Evolutionary conservation across 2,888 invertebrate species (phyloP).

Genomic region (Laothoe populi): DNA sequence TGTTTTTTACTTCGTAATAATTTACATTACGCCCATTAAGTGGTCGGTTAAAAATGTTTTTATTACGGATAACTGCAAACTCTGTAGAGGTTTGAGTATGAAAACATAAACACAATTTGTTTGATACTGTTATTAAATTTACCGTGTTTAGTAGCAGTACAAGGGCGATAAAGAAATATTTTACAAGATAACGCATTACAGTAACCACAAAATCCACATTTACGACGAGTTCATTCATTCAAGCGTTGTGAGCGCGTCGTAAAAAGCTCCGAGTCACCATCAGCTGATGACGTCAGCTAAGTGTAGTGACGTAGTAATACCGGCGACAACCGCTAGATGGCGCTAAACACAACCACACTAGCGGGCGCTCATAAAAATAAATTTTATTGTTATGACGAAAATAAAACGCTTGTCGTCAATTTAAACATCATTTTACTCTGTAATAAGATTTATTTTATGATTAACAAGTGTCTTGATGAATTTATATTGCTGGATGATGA

Average conservation of each 20-base stretch:
- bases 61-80: no score
- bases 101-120: not conserved
- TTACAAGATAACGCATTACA: conserved; percentile 26
- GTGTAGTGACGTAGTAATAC: conserved; percentile 57
- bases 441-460: conserved; percentile 85
- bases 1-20: conserved; percentile 4
- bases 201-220: conserved; percentile 64
- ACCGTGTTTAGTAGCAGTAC: not conserved
- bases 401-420: conserved; percentile 85
- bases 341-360: conserved; percentile 61
- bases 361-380: conserved; percentile 78
- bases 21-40: not conserved
- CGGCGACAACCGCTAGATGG: conserved; percentile 64
- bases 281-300: conserved; percentile 65
- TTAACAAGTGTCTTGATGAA: conserved; percentile 85
- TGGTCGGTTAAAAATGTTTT: not conserved
- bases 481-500: conserved; percentile 81
- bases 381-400: conserved; percentile 85
- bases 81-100: no score
- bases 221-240: conserved; percentile 71
- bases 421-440: conserved; percentile 83
- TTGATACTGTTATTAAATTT: not conserved
- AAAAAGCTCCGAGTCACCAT: conserved; percentile 58
- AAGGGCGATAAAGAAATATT: conserved; percentile 7
- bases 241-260: conserved; percentile 64